Percentiles rank a stretch among this genome's conserved stretches.
phyloP scores from a whole-genome alignment of 2,113 vertebrate species.

The Calonectris borealis region DNA sequence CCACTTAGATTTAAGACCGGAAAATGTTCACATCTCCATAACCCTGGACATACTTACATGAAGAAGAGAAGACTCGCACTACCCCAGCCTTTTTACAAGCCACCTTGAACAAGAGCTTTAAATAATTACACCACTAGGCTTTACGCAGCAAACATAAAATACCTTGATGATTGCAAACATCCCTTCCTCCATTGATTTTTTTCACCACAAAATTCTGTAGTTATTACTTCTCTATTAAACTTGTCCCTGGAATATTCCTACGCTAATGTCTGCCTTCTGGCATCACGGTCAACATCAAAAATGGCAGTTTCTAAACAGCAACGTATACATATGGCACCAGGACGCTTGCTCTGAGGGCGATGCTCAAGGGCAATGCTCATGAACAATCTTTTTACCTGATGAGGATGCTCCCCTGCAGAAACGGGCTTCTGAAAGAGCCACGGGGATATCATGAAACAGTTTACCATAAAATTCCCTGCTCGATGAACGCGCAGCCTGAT shows the following conservation, averaged over 20 bases:
- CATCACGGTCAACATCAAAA: background rate
- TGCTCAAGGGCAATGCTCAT: background rate
- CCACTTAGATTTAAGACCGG: background rate
- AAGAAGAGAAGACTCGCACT: background rate
- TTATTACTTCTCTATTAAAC: background rate
- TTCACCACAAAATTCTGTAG: background rate
- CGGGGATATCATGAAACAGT: background rate
- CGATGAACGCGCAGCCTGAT: rapidly evolving
- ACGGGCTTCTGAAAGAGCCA: background rate
- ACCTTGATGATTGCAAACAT: background rate
- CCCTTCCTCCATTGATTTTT: background rate
- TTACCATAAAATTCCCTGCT: background rate
- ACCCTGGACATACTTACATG: background rate
- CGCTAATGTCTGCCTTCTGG: background rate
- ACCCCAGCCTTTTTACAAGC: background rate
- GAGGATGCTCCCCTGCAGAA: background rate
- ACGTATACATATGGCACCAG: too few relatives aligned
- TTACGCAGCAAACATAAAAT: background rate
- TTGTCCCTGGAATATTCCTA: background rate
- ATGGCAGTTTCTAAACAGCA: background rate
- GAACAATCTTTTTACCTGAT: background rate
- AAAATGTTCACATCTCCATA: background rate
- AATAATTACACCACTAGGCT: background rate
- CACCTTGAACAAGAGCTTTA: background rate
- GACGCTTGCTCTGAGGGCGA: background rate